Conservation (phyloP, 2,888 invertebrate genomes). For the Hirtodrosophila trivittata region DNA sequence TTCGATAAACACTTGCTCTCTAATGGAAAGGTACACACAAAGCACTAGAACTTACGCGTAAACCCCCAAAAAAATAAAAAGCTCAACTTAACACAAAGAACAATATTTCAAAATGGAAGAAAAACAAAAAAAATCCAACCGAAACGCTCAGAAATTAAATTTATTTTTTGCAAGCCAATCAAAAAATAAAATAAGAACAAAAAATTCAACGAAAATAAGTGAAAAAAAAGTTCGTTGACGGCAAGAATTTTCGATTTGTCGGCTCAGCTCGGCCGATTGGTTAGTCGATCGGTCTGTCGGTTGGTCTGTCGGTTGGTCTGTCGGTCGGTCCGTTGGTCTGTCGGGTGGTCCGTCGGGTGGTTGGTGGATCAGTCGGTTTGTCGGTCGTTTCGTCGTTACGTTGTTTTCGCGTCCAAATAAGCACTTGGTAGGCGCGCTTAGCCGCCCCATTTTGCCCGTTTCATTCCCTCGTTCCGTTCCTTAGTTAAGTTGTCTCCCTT, state of each 20-base stretch:
- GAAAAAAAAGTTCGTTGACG: slow-evolving; percentile 29
- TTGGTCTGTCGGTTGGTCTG: background rate
- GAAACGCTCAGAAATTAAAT: slow-evolving; percentile 36
- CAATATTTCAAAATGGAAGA: slow-evolving; percentile 31
- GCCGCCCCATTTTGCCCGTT: background rate
- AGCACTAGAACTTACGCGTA: slow-evolving; percentile 28
- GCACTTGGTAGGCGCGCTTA: slow-evolving; percentile 24
- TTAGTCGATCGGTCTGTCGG: slow-evolving; percentile 4
- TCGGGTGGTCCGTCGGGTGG: slow-evolving; percentile 10
- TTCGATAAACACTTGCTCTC: slow-evolving; percentile 11
- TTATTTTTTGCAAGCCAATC: slow-evolving; percentile 25
- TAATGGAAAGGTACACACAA: slow-evolving; percentile 46
- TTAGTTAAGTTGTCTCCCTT: slow-evolving; percentile 36
- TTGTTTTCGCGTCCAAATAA: slow-evolving; percentile 29
- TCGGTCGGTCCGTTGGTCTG: slow-evolving; percentile 11
- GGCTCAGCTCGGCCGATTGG: slow-evolving; percentile 6
- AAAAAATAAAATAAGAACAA: slow-evolving; percentile 11
- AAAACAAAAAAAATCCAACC: slow-evolving; percentile 7
- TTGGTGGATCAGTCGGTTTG: slow-evolving; percentile 5
- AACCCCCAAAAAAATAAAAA: slow-evolving; percentile 10
- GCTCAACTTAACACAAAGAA: slow-evolving; percentile 10
- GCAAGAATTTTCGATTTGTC: slow-evolving; percentile 21
- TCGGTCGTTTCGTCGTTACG: slow-evolving; percentile 1
- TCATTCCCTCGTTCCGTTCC: background rate
- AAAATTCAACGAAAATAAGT: background rate